Evolutionary conservation across 2,113 vertebrate species (phyloP), one percentile per base, ranked within the genome.

Genomic region (Chaetodon trifascialis): DNA sequence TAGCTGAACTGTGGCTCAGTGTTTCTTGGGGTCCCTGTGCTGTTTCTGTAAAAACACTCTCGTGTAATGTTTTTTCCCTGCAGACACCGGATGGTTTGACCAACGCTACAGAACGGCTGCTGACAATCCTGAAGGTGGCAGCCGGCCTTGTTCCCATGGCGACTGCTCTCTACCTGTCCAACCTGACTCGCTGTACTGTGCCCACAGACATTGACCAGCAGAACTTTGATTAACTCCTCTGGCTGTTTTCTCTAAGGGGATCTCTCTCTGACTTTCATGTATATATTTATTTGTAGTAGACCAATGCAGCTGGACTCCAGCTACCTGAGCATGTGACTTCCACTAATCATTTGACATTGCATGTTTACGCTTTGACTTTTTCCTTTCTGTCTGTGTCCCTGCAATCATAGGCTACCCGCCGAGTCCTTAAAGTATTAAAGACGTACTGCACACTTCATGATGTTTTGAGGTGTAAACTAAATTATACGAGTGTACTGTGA

Each of bases 121-220:
- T 95, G 73, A 90, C 80, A 23, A 88, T 96, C 5, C 87, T 96
- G 69, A 95, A 93, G 81, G 94, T 94, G 71, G 85, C 94, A 0
- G 93, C 95, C 0, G 95, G 95, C 25, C 66, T 91, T 9, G 93
- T 95, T 80, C 94, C 94, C 67, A 77, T 93, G 82, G 65, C 92
- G 0, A 95, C 95, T 0, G 81, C 94, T 7, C 92, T 96, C 19
- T 94, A 93, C 81, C 79, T 96, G 67, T 95, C 94, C 52, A 89
- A 87, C 51, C 80, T 95, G 82, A 94, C 91, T n/a, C 89, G 90
- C 78, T 95, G 93, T 88, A 90, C 91, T 0, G 72, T 89, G 54
- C 92, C 94, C 19, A 71, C 82, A 12, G 95, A 95, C 77, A 82
- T 91, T 0, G 92, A 95, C n/a, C 92, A 93, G 86, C 86, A 85